Base-by-base conservation (phyloP, 2,888 invertebrate species). In the Mimas tiliae region DNA sequence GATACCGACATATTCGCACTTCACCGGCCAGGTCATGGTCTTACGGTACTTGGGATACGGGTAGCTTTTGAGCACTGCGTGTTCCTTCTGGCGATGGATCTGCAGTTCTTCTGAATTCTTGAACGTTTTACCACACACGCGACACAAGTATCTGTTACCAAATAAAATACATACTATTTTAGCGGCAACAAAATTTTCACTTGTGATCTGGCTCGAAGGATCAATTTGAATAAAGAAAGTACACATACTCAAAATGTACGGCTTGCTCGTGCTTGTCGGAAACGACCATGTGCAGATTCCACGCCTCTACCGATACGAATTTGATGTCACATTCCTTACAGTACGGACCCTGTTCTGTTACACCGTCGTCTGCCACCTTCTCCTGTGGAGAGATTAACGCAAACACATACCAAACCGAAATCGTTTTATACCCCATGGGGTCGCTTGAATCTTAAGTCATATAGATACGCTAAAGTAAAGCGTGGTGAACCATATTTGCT, bases 271-370 rank as follows among this genome's bases (percentile, higher is more conserved):
- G 78, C 58, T 90, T 92, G 64, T 83, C 82, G 0, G 92, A 90
- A 33, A 88, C 91, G 68, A 91, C 88, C 85, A 89, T 84, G 73
- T 93, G 93, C 6, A 91, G 77, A 71, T 89, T 89, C 79, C 81
- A 91, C n/a, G 91, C 92, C 67, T 90, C 90, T 27, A 70, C 72
- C 0, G 88, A 87, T 0, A 85, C 72, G 70, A 93, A 93, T 71
- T 88, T 85, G 14, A 93, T 89, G 75, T 91, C 89, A 68, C 93
- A 93, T 16, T 84, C 82, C 53, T 76, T 79, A 71, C 93, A 93
- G 72, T 87, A 91, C 7, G 86, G 90, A 0, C 84, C 86, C 0
- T 82, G 69, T 0, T 71, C 74, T 12, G 73, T 73, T 6, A 34
- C 69, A 19, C 65, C 68, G 0, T 68, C 69, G 0, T 70, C 64